Conservation (phyloP, 2,113 vertebrate species). For the Sceloporus undulatus region DNA sequence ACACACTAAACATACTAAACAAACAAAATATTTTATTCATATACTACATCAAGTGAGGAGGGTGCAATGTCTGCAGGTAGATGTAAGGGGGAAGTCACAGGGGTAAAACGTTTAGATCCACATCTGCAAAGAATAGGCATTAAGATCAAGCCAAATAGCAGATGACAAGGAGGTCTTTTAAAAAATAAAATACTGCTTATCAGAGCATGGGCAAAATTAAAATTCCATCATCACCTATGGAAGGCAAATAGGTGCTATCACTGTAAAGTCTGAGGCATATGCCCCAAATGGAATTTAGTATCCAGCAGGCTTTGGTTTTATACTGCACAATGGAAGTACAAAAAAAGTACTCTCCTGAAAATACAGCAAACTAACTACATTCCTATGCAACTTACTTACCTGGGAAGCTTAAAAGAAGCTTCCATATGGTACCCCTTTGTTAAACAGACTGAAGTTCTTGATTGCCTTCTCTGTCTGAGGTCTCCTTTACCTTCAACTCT, state of each 20-base stretch:
- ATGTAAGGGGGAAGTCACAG: not conserved
- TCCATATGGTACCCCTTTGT: not conserved
- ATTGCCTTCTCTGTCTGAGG: not conserved
- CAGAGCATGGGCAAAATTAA: not conserved
- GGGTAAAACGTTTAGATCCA: not conserved
- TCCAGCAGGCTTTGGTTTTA: not conserved
- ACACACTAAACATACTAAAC: no score
- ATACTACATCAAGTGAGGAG: no score
- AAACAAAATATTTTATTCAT: no score
- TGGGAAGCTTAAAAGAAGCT: slow-evolving; percentile 4
- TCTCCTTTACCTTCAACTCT: not conserved
- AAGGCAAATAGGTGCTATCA: slow-evolving; percentile 17
- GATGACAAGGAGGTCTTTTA: not conserved
- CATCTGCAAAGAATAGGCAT: not conserved
- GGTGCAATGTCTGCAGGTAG: no score
- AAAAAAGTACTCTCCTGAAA: slow-evolving; percentile 1
- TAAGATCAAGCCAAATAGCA: slow-evolving; percentile 3
- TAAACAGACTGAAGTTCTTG: not conserved
- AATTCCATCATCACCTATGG: not conserved
- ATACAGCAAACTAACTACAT: not conserved
- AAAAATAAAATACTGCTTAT: not conserved
- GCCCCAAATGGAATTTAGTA: not conserved
- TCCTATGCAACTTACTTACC: not conserved
- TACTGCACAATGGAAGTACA: slow-evolving; percentile 2
- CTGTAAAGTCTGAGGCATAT: no score